Base-by-base conservation (phyloP, 2,113 vertebrate species). In the Strix uralensis region DNA sequence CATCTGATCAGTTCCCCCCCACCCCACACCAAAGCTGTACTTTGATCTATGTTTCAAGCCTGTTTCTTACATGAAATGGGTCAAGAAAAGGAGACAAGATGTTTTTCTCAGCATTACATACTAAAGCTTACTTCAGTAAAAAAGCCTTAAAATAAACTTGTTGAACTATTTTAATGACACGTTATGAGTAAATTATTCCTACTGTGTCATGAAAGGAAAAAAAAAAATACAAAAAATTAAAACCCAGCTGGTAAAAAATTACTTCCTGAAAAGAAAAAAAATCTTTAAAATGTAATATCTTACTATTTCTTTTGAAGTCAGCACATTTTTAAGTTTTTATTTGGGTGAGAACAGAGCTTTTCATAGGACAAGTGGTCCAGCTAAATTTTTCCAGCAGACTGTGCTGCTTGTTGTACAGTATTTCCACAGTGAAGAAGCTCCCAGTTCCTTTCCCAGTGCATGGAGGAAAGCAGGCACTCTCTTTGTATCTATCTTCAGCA, bases 331-430 rank as follows among this genome's bases (percentile, higher is more conserved):
- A 62, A 51, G 26, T 86, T 88, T 96, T 77, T 75, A 57, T 88
- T 86, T 96, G 59, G 80, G 91, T 94, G 83, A 94, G 83, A 94
- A 42, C 4, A 77, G 84, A 66, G 5, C 51, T 75, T 92, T 88
- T 94, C 51, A 25, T 86, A 77, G 29, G 40, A 92, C 54, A 92
- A 83, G 47, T 34, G 25, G 27, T 66, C 17, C 32, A 30, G 67
- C 59, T 86, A 77, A 91, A 54, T 86, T 95, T 94, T 96, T 94
- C 91, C 91, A 88, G 42, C 69, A 95, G 72, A 57, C 59, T 32
- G 15, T 86, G 22, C n/a, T 92, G 62, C 26, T 71, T 2, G 1
- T 81, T 83, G 19, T 84, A 36, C 47, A 29, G 55, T 71, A 55
- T 88, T 96, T 94, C 72, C 83, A 84, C 12, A 36, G 52, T 25